Evolutionary conservation across 2,888 invertebrate genomes (phyloP).

Genomic region (Andrena trimmerana): DNA sequence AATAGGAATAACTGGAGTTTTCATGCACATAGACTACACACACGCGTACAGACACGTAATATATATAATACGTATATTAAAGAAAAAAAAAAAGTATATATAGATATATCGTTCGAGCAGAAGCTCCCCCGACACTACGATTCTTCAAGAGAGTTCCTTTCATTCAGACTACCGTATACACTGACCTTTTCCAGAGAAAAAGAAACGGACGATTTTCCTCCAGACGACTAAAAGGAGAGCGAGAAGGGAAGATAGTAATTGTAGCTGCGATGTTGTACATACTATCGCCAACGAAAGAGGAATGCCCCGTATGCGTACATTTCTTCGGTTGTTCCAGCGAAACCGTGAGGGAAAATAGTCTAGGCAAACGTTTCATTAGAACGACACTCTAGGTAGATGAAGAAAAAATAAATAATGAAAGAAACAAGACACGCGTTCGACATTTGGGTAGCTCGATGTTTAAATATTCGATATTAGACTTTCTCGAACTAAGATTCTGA

Average conservation of each 20-base stretch:
- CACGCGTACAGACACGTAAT: neutral
- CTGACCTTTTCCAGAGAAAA: slow-evolving; percentile 27
- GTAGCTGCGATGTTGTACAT: neutral
- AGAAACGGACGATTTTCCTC: slow-evolving; percentile 58
- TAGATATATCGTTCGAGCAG: slow-evolving; percentile 37
- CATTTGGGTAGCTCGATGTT: slow-evolving; percentile 34
- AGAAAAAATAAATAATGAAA: neutral
- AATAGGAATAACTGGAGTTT: slow-evolving; percentile 37
- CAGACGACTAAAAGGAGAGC: slow-evolving; percentile 10
- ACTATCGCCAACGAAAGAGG: slow-evolving; percentile 53
- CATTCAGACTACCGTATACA: slow-evolving; percentile 52
- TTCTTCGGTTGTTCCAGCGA: slow-evolving; percentile 39
- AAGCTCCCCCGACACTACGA: slow-evolving; percentile 54
- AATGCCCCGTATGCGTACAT: slow-evolving; percentile 46
- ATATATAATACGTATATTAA: slow-evolving; percentile 32
- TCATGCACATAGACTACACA: slow-evolving; percentile 14
- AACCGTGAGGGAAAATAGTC: slow-evolving; percentile 47
- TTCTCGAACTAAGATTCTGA: slow-evolving; percentile 72
- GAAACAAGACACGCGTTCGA: slow-evolving; percentile 36
- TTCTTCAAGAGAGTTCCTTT: slow-evolving; percentile 69
- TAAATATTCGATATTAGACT: slow-evolving; percentile 30
- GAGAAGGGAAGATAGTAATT: neutral
- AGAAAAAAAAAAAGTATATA: slow-evolving; percentile 14
- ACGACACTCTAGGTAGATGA: slow-evolving; percentile 22
- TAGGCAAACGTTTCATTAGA: slow-evolving; percentile 22